Percentiles rank a stretch among this genome's conserved stretches.
phyloP scores from a whole-genome alignment of 1,140 invertebrate species.

The Nixonia krombeini region DNA sequence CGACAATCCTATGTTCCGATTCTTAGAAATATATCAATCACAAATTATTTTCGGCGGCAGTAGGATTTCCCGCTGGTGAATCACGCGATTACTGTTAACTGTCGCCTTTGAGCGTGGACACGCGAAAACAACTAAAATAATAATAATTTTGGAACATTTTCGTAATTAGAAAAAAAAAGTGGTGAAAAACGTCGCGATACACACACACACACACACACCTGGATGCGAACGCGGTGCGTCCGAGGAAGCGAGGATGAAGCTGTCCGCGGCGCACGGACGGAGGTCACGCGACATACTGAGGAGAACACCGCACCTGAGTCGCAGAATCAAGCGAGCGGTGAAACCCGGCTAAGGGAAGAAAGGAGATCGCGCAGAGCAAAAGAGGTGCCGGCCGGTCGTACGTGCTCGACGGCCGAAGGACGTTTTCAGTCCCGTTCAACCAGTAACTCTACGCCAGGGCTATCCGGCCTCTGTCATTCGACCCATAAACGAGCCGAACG shows the following conservation, averaged over 20 bases:
- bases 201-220: slow-evolving; percentile 3
- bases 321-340: slow-evolving; percentile 32
- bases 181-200: too few relatives aligned
- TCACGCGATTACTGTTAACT: too few relatives aligned
- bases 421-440: slow-evolving; percentile 27
- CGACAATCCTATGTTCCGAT: too few relatives aligned
- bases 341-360: slow-evolving; percentile 35
- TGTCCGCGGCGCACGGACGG: slow-evolving; percentile 27
- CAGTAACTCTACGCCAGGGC: slow-evolving; percentile 6
- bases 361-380: slow-evolving; percentile 32
- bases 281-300: slow-evolving; percentile 53
- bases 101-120: too few relatives aligned
- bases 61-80: too few relatives aligned
- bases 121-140: too few relatives aligned
- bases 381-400: slow-evolving; percentile 29
- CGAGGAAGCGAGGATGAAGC: slow-evolving; percentile 10
- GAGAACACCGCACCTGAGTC: slow-evolving; percentile 31
- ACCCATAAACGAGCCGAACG: slow-evolving; percentile 38
- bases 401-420: slow-evolving; percentile 33
- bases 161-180: too few relatives aligned
- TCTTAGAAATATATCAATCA: too few relatives aligned
- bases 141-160: too few relatives aligned
- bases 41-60: too few relatives aligned
- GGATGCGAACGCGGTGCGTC: slow-evolving; percentile 2
- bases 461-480: slow-evolving; percentile 14